phyloP scores from a whole-genome alignment of 1,140 invertebrate genomes.

The Nasonia vitripennis region DNA sequence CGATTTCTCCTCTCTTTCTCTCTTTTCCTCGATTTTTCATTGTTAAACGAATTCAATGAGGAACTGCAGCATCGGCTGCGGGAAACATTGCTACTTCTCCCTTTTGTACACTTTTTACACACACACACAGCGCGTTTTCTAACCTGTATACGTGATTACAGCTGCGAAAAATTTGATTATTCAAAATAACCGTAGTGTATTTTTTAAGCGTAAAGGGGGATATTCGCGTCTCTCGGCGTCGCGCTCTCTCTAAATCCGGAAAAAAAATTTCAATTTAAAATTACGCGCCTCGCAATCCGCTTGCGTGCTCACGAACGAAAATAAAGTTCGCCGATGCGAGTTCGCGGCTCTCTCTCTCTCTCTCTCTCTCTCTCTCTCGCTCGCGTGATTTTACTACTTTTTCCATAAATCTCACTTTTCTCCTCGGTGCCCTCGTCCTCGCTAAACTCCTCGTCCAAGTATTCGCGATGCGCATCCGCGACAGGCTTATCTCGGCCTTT shows the following conservation, averaged over 20 bases:
- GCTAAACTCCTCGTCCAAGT: constrained; percentile 69
- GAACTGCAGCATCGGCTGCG: neutral
- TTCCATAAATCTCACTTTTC: constrained; percentile 65
- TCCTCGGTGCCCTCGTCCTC: constrained; percentile 61
- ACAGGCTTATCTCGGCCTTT: constrained; percentile 63
- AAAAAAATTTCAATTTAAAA: constrained; percentile 45
- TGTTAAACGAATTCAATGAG: constrained; percentile 31
- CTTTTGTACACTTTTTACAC: no score
- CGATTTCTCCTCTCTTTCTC: constrained; percentile 40
- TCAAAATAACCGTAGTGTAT: no score
- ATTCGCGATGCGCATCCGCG: constrained; percentile 64
- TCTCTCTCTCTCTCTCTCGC: neutral
- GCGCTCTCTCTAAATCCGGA: constrained; percentile 8
- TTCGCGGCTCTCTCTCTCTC: neutral
- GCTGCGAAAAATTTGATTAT: no score
- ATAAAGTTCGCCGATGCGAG: constrained; percentile 44
- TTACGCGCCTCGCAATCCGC: constrained; percentile 36
- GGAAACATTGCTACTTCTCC: no score
- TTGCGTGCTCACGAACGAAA: constrained; percentile 40
- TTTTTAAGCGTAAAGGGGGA: no score
- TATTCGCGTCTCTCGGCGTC: neutral
- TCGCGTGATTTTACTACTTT: constrained; percentile 64
- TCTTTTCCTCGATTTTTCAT: constrained; percentile 16
- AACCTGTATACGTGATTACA: no score
- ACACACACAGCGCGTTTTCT: no score